These are phyloP conservation scores for Brachyrhaphis roseni DNA, from an alignment of 2,797 vertebrate genomes.

Conservation along the genomic window DNA sequence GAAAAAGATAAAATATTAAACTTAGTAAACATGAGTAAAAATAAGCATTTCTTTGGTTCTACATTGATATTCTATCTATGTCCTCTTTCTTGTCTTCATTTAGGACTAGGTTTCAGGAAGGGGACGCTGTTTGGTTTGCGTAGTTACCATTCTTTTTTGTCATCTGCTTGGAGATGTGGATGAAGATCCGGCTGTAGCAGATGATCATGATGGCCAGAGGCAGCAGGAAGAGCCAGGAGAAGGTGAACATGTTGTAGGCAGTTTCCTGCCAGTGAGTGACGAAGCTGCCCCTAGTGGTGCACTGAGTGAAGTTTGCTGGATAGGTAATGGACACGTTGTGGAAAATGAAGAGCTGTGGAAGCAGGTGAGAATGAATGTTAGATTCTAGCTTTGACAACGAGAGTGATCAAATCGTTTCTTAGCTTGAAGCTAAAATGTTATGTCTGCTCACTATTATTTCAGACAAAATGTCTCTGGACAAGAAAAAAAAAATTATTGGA, in stretches of 20 bases:
- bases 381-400: background rate
- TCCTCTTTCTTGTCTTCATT: fast-evolving
- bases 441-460: background rate
- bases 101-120: background rate
- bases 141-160: constrained; percentile 79
- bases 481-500: background rate
- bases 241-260: constrained; percentile 89
- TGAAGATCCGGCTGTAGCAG: constrained; percentile 86
- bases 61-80: background rate
- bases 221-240: constrained; percentile 86
- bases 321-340: constrained; percentile 79
- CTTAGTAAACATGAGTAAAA: background rate
- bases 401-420: background rate
- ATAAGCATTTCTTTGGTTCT: background rate
- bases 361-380: background rate
- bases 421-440: background rate
- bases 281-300: constrained; percentile 87
- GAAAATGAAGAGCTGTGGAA: constrained; percentile 84
- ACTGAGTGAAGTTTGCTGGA: constrained; percentile 87
- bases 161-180: constrained; percentile 86
- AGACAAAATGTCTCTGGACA: background rate
- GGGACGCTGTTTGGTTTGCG: background rate
- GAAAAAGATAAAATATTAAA: background rate
- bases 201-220: constrained; percentile 87
- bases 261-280: constrained; percentile 85